Percentiles rank a stretch among this genome's conserved stretches.
Evolutionary conservation across 1,140 invertebrate genomes (phyloP).

Genomic region (Pomacea maculata): DNA sequence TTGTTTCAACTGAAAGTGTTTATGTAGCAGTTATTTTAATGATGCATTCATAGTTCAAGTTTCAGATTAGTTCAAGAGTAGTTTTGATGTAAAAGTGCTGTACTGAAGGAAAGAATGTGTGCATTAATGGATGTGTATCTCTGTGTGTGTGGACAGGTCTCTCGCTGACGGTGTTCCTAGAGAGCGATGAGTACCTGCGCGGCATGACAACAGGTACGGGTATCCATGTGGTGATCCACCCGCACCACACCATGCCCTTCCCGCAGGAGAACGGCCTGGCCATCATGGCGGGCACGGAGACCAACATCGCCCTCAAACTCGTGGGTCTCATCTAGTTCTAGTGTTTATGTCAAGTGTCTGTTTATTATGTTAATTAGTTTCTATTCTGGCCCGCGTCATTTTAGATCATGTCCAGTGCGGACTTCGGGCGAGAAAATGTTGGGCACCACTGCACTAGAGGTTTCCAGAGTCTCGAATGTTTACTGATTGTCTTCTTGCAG

Average conservation of each 20-base stretch:
- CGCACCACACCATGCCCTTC: constrained; percentile 47
- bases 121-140: too few species aligned
- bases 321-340: constrained; percentile 17
- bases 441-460: neutral
- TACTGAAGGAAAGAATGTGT: too few species aligned
- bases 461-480: neutral
- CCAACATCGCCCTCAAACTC: constrained; percentile 52
- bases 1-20: too few species aligned
- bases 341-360: neutral
- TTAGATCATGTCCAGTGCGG: too few species aligned
- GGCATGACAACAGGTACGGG: constrained; percentile 45
- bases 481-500: neutral
- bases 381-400: too few species aligned
- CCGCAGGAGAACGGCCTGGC: constrained; percentile 58
- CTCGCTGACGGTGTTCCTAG: constrained; percentile 41
- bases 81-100: too few species aligned
- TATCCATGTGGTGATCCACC: constrained; percentile 36
- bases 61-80: too few species aligned
- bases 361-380: neutral
- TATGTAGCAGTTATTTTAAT: too few species aligned
- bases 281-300: constrained; percentile 52
- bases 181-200: constrained; percentile 42
- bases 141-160: constrained; percentile 33
- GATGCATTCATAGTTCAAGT: too few species aligned
- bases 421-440: too few species aligned